Base-by-base conservation (phyloP, 2,888 invertebrate genomes). In the Hyppa rectilinea region DNA sequence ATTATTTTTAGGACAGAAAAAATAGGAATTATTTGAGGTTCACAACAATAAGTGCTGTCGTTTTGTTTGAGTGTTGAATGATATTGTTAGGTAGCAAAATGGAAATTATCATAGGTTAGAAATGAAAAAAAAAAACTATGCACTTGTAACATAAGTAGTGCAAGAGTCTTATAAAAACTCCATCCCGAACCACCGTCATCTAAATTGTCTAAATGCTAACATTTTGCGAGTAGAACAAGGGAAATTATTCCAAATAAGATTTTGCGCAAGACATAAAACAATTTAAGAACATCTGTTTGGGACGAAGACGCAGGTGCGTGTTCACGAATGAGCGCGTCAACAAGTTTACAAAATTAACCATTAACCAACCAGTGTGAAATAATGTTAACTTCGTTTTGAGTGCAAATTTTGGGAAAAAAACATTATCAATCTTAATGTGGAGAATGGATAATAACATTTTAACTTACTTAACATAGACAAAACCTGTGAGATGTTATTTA, bases 271-370 rank as follows among this genome's bases (percentile, higher is more conserved):
- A 71, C 66, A 72, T 70, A 73, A 76, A 81, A 83, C 69, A 74
- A 83, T 82, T 78, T 74, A 81, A 56, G 61, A 70, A 69, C 84
- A 78, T 71, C 81, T 81, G 84, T 67, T 74, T 49, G 69, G 45
- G 63, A 76, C 40, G 4, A 61, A 26, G 80, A 65, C 71, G 66
- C 81, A 82, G 84, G 78, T 82, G 84, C 81, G 78, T 78, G 60
- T 55, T 81, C 53, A 72, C 75, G 71, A 62, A 70, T 81, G 78
- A 81, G 47, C 64, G 75, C 74, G 58, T 81, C 78, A 70, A 66
- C 78, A 81, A 83, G 63, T 81, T 83, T 52, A 45, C 60, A 55
- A 73, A 78, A 81, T 81, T 71, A 78, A 45, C 55, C 71, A 72
- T 36, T 53, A 72, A 45, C 78, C 58, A 78, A 63, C 66, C 64